phyloP scores from a whole-genome alignment of 2,888 invertebrate species.

The Uloborus plumipes region DNA sequence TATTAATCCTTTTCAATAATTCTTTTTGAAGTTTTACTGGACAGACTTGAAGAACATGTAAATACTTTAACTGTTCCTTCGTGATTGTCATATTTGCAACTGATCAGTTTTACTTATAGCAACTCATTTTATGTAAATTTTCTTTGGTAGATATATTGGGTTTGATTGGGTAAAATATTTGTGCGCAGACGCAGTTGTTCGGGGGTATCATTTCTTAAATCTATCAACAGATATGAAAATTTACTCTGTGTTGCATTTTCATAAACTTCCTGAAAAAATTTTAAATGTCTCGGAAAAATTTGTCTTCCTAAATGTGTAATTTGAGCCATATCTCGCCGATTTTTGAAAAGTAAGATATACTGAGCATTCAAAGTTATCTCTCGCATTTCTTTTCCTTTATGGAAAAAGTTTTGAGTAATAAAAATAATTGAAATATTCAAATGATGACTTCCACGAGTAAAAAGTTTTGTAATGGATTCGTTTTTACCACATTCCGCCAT shows the following conservation, averaged over 20 bases:
- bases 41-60: not conserved
- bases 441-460: too few relatives aligned
- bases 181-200: not conserved
- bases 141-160: not conserved
- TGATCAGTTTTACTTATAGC: not conserved
- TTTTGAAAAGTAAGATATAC: slow-evolving; percentile 28
- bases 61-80: not conserved
- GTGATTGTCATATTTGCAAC: not conserved
- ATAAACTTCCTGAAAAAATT: slow-evolving; percentile 25
- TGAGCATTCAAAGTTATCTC: too few relatives aligned
- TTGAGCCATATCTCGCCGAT: not conserved
- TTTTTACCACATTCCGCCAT: too few relatives aligned
- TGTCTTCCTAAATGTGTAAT: slow-evolving; percentile 14
- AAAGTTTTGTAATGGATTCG: too few relatives aligned
- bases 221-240: slow-evolving; percentile 4
- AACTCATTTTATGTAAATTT: not conserved
- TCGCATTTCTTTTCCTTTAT: too few relatives aligned
- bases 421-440: too few relatives aligned
- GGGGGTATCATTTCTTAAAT: not conserved
- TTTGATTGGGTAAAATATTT: slow-evolving; percentile 8
- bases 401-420: too few relatives aligned
- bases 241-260: not conserved
- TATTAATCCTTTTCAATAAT: not conserved
- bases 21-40: not conserved
- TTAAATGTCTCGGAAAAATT: too few relatives aligned